Evolutionary conservation across 2,113 vertebrate genomes (phyloP).

Genomic region (Vicugna pacos): DNA sequence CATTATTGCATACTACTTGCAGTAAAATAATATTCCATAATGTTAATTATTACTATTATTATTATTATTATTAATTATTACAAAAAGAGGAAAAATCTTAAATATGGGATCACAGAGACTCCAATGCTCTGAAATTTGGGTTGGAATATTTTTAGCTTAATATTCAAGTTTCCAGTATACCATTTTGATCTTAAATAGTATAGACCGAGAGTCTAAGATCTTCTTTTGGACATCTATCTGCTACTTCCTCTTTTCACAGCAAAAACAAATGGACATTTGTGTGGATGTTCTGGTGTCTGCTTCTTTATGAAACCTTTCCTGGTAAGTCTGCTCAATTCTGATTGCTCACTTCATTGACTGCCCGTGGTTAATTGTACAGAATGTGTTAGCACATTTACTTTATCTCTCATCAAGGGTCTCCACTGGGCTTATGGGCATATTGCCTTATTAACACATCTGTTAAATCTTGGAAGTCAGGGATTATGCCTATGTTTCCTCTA

Average conservation of each 20-base stretch:
- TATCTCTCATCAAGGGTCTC: constrained; percentile 35
- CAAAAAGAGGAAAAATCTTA: not conserved
- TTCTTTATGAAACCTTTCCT: not conserved
- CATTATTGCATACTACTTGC: not conserved
- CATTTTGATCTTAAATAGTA: not conserved
- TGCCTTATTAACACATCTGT: constrained; percentile 56
- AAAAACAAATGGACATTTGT: not conserved
- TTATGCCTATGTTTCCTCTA: not conserved
- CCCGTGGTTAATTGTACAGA: not conserved
- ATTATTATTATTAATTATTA: not conserved
- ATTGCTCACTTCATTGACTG: constrained; percentile 38
- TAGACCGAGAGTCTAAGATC: not conserved
- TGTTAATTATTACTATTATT: not conserved
- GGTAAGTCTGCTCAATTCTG: not conserved
- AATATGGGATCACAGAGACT: not conserved
- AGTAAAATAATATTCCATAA: not conserved
- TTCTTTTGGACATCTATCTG: not conserved
- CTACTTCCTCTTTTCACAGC: not conserved
- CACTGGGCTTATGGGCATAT: not conserved
- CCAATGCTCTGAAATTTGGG: not conserved
- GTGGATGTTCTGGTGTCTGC: not conserved
- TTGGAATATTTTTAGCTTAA: not conserved
- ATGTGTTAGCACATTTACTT: constrained; percentile 42
- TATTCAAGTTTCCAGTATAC: not conserved
- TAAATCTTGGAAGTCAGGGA: constrained; percentile 32